Percentiles rank a stretch among this genome's conserved stretches.
phyloP scores from a whole-genome alignment of 1,140 invertebrate species.

The Listronotus bonariensis region DNA sequence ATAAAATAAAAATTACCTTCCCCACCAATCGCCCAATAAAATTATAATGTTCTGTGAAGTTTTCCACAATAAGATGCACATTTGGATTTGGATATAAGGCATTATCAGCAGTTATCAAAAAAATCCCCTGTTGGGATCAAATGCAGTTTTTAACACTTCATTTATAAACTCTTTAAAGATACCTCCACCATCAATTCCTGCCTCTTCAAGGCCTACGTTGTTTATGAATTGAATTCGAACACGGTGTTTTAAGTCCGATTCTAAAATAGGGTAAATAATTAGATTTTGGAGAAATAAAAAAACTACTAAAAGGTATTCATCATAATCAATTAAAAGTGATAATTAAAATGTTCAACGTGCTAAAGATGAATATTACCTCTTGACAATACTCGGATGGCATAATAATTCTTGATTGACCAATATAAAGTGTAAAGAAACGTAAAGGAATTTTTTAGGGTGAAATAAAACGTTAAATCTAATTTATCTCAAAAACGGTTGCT shows the following conservation, averaged over 20 bases:
- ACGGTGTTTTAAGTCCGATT: slow-evolving; percentile 83
- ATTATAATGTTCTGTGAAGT: slow-evolving; percentile 91
- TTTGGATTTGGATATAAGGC: slow-evolving; percentile 95
- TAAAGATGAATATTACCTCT: too few relatives aligned
- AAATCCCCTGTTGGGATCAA: slow-evolving; percentile 96
- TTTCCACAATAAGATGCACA: slow-evolving; percentile 79
- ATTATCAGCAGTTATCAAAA: slow-evolving; percentile 88
- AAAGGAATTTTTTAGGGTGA: too few relatives aligned
- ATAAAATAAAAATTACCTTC: slow-evolving; percentile 65
- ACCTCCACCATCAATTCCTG: slow-evolving; percentile 95
- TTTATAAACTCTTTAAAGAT: slow-evolving; percentile 91
- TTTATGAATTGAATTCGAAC: slow-evolving; percentile 91
- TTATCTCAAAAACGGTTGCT: too few relatives aligned
- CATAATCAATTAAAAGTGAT: too few relatives aligned
- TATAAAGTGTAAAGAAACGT: too few relatives aligned
- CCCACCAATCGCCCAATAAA: slow-evolving; percentile 95
- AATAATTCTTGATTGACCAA: too few relatives aligned
- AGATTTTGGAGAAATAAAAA: too few relatives aligned
- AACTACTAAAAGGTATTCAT: too few relatives aligned
- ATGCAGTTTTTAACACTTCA: slow-evolving; percentile 90
- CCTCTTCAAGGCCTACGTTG: slow-evolving; percentile 87
- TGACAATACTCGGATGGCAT: too few relatives aligned
- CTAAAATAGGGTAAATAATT: slow-evolving; percentile 58
- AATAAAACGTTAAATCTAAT: too few relatives aligned
- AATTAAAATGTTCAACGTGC: too few relatives aligned